Base-by-base conservation (phyloP, 2,113 vertebrate genomes). In the Rhinolophus ferrumequinum region DNA sequence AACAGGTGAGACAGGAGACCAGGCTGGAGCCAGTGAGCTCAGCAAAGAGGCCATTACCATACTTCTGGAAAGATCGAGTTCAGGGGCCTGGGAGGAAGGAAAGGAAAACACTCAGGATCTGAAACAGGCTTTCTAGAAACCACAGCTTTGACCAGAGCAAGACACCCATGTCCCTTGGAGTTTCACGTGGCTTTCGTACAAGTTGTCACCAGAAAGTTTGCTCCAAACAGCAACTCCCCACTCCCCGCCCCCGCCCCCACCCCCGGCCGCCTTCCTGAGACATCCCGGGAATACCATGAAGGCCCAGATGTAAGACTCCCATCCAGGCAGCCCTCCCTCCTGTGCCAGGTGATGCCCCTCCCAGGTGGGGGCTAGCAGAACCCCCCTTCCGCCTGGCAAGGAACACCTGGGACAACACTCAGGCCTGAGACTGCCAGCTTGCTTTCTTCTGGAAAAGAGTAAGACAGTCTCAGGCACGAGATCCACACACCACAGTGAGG, bases 341-440 rank as follows among this genome's bases (percentile, higher is more conserved):
- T 50, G 12, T 50, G 47, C 47, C 47, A 13, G 47, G 47, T 50
- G 47, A 50, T 50, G 47, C 47, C 47, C 47, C 47, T 50, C 47
- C 47, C 47, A 12, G 47, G 47, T 12, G 96, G 95, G 64, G 95
- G 83, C 44, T 91, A 93, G 38, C 89, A 96, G 52, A 89, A 95
- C 5, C 1, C 13, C 76, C 13, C 56, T 96, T 30, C 38, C 35
- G 7, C 62, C 3, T 0, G 2, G 56, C 35, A 82, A 0, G 47
- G 47, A 13, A 13, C 47, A 50, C 47, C 47, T 10, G 83, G 38
- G 93, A 81, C 87, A n/a, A 50, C 0, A 91, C 58, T 19, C 15
- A 11, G 50, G 47, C 15, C 30, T 33, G 30, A 44, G 22, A 12
- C 13, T 18, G 0, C n/a, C 96, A 30, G 93, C 47, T 50, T 11